Evolutionary conservation across 2,113 vertebrate species (phyloP).

Genomic region (Prionailurus bengalensis): DNA sequence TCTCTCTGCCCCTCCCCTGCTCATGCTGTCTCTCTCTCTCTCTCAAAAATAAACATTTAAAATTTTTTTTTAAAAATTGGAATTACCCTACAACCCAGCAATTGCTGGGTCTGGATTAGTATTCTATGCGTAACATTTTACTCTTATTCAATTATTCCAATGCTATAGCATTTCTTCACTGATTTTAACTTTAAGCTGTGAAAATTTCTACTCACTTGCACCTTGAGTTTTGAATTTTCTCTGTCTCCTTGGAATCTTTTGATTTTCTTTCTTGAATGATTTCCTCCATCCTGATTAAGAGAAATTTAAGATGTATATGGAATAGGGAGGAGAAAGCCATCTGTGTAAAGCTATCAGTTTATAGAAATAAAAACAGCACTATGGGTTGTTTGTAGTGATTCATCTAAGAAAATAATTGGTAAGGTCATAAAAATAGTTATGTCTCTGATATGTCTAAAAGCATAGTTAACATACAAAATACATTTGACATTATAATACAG

Average conservation of each 20-base stretch:
- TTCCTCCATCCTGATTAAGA: not conserved
- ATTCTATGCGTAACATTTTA: not conserved
- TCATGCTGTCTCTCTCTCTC: too few relatives aligned
- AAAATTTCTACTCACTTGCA: not conserved
- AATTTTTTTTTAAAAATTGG: too few relatives aligned
- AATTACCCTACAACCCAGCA: too few relatives aligned
- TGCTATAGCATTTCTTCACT: not conserved
- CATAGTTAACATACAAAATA: not conserved
- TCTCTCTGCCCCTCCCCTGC: too few relatives aligned
- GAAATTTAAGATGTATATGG: not conserved
- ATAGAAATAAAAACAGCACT: slow-evolving; percentile 49
- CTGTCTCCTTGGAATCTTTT: not conserved
- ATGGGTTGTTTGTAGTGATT: slow-evolving; percentile 10
- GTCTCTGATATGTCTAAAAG: slow-evolving; percentile 11
- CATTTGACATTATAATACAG: not conserved
- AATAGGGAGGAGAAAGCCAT: not conserved
- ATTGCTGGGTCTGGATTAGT: not conserved
- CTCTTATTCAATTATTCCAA: not conserved
- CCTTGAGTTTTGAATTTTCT: not conserved
- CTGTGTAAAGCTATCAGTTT: not conserved
- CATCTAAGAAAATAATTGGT: slow-evolving; percentile 8
- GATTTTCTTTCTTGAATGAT: not conserved
- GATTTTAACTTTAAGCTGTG: slow-evolving; percentile 11
- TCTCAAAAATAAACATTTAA: too few relatives aligned
- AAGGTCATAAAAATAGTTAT: not conserved